These are phyloP conservation scores for Alentia gelatinosa DNA, from an alignment of 2,888 invertebrate species.

Conservation along the genomic window DNA sequence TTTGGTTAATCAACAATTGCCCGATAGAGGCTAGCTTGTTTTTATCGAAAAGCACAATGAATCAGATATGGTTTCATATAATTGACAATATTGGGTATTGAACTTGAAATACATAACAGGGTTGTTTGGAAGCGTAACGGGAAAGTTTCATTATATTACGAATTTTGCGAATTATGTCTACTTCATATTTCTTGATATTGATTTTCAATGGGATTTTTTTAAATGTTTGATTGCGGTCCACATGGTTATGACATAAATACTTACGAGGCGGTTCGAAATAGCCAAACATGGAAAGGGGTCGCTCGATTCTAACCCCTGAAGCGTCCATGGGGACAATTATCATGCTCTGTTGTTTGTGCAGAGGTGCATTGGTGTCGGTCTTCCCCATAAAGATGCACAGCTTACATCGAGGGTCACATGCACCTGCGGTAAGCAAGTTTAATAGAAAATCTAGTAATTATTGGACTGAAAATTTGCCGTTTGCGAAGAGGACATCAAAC, in stretches of 20 bases:
- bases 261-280: slow-evolving; percentile 80
- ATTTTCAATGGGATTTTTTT: background rate
- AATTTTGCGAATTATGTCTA: background rate
- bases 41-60: background rate
- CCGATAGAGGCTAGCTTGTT: background rate
- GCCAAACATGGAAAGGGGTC: slow-evolving; percentile 81
- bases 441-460: too few species aligned
- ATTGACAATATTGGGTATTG: too few species aligned
- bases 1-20: background rate
- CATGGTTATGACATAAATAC: slow-evolving; percentile 47
- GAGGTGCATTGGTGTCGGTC: slow-evolving; percentile 74
- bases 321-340: slow-evolving; percentile 82
- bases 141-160: too few species aligned
- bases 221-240: background rate
- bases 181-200: background rate
- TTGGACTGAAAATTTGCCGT: too few species aligned
- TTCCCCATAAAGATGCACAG: slow-evolving; percentile 82
- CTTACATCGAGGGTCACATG: slow-evolving; percentile 81
- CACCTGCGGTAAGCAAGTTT: too few species aligned
- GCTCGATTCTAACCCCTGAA: slow-evolving; percentile 80
- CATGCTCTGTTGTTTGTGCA: slow-evolving; percentile 81
- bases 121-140: too few species aligned
- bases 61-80: background rate
- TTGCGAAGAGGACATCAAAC: too few species aligned
- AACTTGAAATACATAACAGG: too few species aligned